Base-by-base conservation (phyloP, 2,888 invertebrate genomes). In the Metacarcinus magister region DNA sequence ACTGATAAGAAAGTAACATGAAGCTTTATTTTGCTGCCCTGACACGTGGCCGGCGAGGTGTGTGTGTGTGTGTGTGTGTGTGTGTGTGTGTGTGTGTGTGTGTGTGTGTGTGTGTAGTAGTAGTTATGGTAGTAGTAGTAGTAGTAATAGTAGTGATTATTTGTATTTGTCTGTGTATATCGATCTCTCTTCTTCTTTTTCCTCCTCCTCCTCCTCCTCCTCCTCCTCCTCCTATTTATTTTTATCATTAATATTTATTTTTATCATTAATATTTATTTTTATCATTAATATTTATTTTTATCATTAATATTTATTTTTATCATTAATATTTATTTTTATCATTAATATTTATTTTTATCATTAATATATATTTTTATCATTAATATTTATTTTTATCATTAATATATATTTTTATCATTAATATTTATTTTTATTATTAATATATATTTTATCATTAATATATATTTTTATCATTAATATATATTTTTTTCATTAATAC, bases 11-110 rank as follows among this genome's bases (percentile, higher is more conserved):
- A 28, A 32, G 82, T 82, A 82, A 82, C 82, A 8, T 8, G 82
- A 82, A 32, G 82, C 82, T 82, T 82, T 32, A 82, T 82, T 82
- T 82, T 82, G 82, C 28, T 28, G 32, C 82, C 19, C 2, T 13
- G 82, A 82, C 82, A 82, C 82, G 82, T 82, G 82, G 82, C 82
- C 2, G 82, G 82, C 82, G 28, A 7, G 32, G 28, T 5, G 82
- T 32, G 32, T 32, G 32, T 82, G 82, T 82, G 82, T 82, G 82
- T 32, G 32, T 82, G 82, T 82, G 82, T 82, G 82, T 82, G 82
- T 82, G 82, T 82, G 82, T 32, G 82, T 82, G 82, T 82, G 82
- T 82, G 82, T 82, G 82, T 82, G 82, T 67, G 82, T 82, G 32
- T 75, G 75, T 7, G 75, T 75, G 75, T 75, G 75, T 75, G 75